phyloP scores from a whole-genome alignment of 2,888 invertebrate species.

The Lamellibrachia columna region DNA sequence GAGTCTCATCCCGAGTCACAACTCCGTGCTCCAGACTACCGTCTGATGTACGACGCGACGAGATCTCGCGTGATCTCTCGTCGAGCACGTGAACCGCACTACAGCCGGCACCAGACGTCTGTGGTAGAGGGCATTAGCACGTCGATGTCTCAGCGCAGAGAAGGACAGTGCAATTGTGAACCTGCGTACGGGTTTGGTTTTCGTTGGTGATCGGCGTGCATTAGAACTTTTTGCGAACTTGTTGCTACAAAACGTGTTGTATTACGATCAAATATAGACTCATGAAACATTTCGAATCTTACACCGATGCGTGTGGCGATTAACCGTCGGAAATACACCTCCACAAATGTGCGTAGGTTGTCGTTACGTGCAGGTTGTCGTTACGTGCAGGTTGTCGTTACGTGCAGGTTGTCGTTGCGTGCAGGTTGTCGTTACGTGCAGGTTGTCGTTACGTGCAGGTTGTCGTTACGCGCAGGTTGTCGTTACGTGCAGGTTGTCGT shows the following conservation, averaged over 20 bases:
- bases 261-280: background rate
- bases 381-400: background rate
- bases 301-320: background rate
- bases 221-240: background rate
- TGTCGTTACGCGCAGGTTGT: too few relatives aligned
- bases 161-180: too few relatives aligned
- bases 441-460: too few relatives aligned
- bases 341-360: too few relatives aligned
- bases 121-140: background rate
- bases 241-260: background rate
- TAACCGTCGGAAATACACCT: too few relatives aligned
- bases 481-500: too few relatives aligned
- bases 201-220: too few relatives aligned
- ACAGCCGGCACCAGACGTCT: background rate
- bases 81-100: background rate
- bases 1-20: background rate
- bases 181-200: too few relatives aligned
- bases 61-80: background rate
- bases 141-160: background rate
- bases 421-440: too few relatives aligned
- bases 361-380: background rate
- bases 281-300: background rate
- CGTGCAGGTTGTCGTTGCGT: background rate
- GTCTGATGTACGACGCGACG: background rate
- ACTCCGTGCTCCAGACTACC: background rate